Evolutionary conservation across 2,888 invertebrate genomes (phyloP).

Genomic region (Sinodicranocentrus sp.): DNA sequence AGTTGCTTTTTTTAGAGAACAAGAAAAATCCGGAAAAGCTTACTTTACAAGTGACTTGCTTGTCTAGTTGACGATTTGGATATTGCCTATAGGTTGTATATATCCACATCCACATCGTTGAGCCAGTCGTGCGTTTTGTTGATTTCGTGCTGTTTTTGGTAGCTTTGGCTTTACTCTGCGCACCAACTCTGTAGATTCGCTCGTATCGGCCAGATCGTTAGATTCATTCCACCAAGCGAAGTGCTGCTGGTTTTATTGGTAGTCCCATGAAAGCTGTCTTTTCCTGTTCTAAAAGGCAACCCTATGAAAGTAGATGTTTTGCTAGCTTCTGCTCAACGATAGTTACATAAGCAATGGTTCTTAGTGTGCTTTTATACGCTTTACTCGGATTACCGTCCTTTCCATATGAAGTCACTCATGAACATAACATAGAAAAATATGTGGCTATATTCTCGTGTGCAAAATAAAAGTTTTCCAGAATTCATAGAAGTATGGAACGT

Average conservation of each 20-base stretch:
- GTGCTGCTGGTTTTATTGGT: too few relatives aligned
- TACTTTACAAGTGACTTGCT: constrained; percentile 9
- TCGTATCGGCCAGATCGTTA: constrained; percentile 70
- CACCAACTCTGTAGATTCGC: constrained; percentile 50
- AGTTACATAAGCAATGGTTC: too few relatives aligned
- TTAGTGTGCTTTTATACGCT: too few relatives aligned
- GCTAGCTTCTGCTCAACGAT: background rate
- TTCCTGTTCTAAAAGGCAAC: constrained; percentile 30
- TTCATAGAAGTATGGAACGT: too few relatives aligned
- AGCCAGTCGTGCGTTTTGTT: background rate
- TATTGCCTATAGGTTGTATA: background rate
- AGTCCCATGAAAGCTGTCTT: constrained; percentile 40
- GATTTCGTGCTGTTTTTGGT: background rate
- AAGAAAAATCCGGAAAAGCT: constrained; percentile 20
- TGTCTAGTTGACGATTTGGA: constrained; percentile 11
- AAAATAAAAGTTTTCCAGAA: too few relatives aligned
- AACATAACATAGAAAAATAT: too few relatives aligned
- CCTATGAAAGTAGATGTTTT: constrained; percentile 8
- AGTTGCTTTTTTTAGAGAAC: constrained; percentile 6
- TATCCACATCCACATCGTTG: background rate
- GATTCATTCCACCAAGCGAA: constrained; percentile 55
- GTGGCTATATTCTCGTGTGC: too few relatives aligned
- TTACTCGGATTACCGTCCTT: too few relatives aligned
- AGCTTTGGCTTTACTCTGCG: constrained; percentile 40
- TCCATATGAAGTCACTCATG: too few relatives aligned